Base-by-base conservation (phyloP, 2,797 vertebrate genomes). In the Chloroceryle amazona region DNA sequence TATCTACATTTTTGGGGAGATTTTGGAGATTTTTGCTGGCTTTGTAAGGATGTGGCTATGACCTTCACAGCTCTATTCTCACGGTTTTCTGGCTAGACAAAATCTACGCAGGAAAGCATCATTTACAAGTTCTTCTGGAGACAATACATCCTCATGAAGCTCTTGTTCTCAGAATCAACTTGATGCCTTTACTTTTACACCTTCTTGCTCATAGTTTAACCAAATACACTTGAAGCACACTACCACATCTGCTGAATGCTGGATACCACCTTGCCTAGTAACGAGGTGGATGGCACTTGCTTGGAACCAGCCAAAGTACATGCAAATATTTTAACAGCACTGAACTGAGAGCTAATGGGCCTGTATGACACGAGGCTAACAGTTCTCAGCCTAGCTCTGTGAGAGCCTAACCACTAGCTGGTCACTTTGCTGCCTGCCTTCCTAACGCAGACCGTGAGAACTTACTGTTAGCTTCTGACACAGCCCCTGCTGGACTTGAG, bases 21-120 rank as follows among this genome's bases (percentile, higher is more conserved):
- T 76, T 63, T 39, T 54, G 44, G 82, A 84, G 68, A 62, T 70
- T 70, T 93, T 86, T 94, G 42, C 86, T 92, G 70, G 52, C 42
- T 92, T 71, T 39, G 41, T 79, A 22, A 2, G 2, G 63, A 93
- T 84, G 52, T 90, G 66, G 73, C 74, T 89, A 12, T 42, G n/a
- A n/a, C 58, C 28, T 94, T 93, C 80, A 75, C 47, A 67, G 80
- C 39, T 88, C 31, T 65, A 18, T 31, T 76, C 81, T 79, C 82
- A 13, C 39, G n/a, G 51, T 16, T 89, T 94, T 91, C 85, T 75
- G 81, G 31, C 62, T 44, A 83, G 85, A 68, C 47, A 91, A 86
- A 83, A 76, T 57, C 61, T 74, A 62, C 51, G 58, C 60, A 72
- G 46, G 23, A 44, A 61, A 81, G 54, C 62, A 23, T 21, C 10